phyloP scores from a whole-genome alignment of 2,888 invertebrate species.

The Athrips mouffetella region DNA sequence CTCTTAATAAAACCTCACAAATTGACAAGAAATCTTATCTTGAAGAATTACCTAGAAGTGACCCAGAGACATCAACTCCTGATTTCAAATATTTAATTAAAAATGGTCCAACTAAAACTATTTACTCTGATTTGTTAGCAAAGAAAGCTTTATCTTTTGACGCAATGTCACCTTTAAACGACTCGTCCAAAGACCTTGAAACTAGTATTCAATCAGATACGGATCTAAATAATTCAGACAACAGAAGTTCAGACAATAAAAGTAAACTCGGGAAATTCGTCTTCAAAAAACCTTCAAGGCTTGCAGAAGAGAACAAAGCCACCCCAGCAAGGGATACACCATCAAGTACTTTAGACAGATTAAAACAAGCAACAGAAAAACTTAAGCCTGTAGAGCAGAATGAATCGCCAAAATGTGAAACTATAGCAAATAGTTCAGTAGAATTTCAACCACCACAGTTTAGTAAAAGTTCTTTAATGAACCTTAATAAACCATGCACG shows the following conservation, averaged over 20 bases:
- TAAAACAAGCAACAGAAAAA: slow-evolving; percentile 53
- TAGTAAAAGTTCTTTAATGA: slow-evolving; percentile 44
- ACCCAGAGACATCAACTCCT: slow-evolving; percentile 48
- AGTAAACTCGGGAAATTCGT: slow-evolving; percentile 66
- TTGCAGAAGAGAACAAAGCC: slow-evolving; percentile 36
- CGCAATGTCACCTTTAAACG: slow-evolving; percentile 42
- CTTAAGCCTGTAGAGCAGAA: slow-evolving; percentile 50
- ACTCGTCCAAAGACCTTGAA: slow-evolving; percentile 34
- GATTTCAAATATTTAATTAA: slow-evolving; percentile 39
- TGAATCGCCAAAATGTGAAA: slow-evolving; percentile 38
- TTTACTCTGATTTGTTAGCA: slow-evolving; percentile 43
- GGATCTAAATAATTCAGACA: slow-evolving; percentile 24
- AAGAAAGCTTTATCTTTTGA: slow-evolving; percentile 54
- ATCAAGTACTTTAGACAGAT: slow-evolving; percentile 57
- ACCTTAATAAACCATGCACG: slow-evolving; percentile 41
- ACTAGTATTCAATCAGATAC: slow-evolving; percentile 32
- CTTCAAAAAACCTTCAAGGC: slow-evolving; percentile 60
- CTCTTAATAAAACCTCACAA: slow-evolving; percentile 36
- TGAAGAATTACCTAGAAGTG: slow-evolving; percentile 20
- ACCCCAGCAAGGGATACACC: slow-evolving; percentile 45
- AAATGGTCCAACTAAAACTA: slow-evolving; percentile 38
- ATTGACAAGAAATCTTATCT: slow-evolving; percentile 27
- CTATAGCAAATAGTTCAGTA: slow-evolving; percentile 57
- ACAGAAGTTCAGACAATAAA: slow-evolving; percentile 39
- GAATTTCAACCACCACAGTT: slow-evolving; percentile 60